Conservation (phyloP, 2,113 vertebrate species). For the Cyphomyrus discorhynchus region DNA sequence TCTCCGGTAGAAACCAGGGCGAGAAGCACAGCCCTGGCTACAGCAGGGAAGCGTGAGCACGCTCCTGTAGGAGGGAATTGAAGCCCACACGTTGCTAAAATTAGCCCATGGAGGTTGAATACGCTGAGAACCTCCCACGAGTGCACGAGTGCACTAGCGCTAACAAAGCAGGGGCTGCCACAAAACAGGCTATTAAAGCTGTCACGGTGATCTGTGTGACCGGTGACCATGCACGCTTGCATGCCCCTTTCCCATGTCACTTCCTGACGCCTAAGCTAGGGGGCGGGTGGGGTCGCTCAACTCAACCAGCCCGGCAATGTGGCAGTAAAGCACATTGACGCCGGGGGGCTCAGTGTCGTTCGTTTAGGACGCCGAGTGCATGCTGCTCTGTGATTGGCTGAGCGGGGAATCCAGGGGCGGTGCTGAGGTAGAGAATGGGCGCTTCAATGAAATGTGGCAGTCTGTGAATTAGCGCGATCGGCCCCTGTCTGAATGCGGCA, state of each 20-base stretch:
- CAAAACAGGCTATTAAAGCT: not conserved
- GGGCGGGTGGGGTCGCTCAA: not conserved
- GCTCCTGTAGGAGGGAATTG: conserved; percentile 13
- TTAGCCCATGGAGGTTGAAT: conserved; percentile 15
- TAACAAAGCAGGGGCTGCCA: not conserved
- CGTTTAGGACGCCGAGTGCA: not conserved
- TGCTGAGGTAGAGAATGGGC: not conserved
- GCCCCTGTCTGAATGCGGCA: not conserved
- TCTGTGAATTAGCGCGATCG: not conserved
- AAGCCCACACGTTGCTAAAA: conserved; percentile 21
- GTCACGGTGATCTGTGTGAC: not conserved
- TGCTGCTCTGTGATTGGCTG: not conserved
- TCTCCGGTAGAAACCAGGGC: not conserved
- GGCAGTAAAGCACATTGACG: not conserved
- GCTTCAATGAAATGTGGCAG: not conserved
- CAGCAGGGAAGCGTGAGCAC: not conserved
- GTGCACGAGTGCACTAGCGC: not conserved
- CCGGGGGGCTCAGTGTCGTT: not conserved
- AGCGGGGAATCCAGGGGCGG: not conserved
- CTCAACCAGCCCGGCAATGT: not conserved
- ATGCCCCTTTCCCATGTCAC: not conserved
- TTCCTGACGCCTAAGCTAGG: not conserved
- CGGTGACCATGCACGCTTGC: not conserved
- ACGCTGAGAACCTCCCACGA: conserved; percentile 4
- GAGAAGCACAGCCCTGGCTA: not conserved